phyloP scores from a whole-genome alignment of 2,888 invertebrate species.

The Papilio gigon region DNA sequence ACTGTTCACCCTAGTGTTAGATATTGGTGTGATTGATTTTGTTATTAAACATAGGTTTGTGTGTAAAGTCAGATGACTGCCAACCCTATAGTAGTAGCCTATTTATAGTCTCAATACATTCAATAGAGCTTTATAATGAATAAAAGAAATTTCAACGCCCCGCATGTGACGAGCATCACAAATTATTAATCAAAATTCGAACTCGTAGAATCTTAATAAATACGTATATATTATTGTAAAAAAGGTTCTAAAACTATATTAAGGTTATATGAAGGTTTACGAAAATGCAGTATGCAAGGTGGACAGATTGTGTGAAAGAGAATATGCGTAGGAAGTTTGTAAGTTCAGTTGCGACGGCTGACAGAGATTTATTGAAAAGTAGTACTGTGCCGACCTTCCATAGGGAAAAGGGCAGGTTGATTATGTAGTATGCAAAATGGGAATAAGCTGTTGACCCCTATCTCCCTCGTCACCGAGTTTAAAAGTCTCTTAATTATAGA shows the following conservation, averaged over 20 bases:
- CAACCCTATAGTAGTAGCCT: background rate
- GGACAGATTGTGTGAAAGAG: no score
- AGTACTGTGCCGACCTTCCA: no score
- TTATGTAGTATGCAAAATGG: background rate
- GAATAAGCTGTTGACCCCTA: background rate
- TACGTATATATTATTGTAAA: background rate
- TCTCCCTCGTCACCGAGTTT: background rate
- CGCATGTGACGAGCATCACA: slow-evolving; percentile 21
- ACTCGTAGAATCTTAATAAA: slow-evolving; percentile 12
- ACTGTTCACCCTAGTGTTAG: background rate
- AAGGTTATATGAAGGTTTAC: background rate
- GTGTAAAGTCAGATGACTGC: background rate
- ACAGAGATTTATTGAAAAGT: no score
- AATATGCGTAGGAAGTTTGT: no score
- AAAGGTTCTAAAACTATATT: background rate
- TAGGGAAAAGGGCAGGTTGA: no score
- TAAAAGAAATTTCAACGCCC: slow-evolving; percentile 33
- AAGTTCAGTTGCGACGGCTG: no score
- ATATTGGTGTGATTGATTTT: background rate
- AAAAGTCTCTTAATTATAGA: background rate
- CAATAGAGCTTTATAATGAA: slow-evolving; percentile 31
- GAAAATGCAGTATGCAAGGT: background rate
- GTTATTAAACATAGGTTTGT: background rate
- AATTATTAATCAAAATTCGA: slow-evolving; percentile 28
- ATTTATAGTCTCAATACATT: slow-evolving; percentile 28